phyloP scores from a whole-genome alignment of 2,888 invertebrate genomes.

The Leucophenga montana region DNA sequence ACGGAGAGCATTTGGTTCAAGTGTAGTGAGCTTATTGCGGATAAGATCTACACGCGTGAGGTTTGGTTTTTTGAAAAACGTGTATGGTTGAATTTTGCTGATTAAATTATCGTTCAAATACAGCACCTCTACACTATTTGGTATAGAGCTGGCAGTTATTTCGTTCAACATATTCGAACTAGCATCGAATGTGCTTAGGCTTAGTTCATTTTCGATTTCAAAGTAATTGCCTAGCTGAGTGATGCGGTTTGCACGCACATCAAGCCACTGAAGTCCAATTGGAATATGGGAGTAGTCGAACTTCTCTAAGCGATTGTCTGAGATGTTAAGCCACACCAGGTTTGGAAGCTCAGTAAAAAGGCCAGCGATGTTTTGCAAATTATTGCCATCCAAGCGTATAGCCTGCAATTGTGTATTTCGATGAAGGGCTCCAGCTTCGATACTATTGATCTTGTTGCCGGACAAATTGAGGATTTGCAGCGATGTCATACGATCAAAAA shows the following conservation, averaged over 20 bases:
- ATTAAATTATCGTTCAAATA: constrained; percentile 93
- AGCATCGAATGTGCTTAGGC: constrained; percentile 87
- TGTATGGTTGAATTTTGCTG: constrained; percentile 88
- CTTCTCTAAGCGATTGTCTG: constrained; percentile 90
- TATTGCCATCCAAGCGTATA: constrained; percentile 90
- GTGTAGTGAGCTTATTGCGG: constrained; percentile 90
- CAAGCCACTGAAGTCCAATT: constrained; percentile 87
- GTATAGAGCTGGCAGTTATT: constrained; percentile 85
- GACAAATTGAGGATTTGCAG: constrained; percentile 91
- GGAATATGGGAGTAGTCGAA: constrained; percentile 93
- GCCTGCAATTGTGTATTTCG: constrained; percentile 86
- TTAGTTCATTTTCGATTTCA: constrained; percentile 81
- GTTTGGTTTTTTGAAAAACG: constrained; percentile 92
- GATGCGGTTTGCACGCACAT: constrained; percentile 90
- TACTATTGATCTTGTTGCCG: constrained; percentile 84
- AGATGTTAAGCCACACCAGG: constrained; percentile 91
- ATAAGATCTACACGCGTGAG: constrained; percentile 92
- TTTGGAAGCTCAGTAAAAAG: constrained; percentile 88
- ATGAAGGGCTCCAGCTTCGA: constrained; percentile 87
- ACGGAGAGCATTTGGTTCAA: constrained; percentile 91
- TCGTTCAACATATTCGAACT: constrained; percentile 89
- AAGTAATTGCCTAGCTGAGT: constrained; percentile 86
- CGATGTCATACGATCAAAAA: constrained; percentile 84
- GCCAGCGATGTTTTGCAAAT: constrained; percentile 85
- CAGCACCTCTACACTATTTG: constrained; percentile 87